A percentile compares a stretch with the other conserved stretches of the same genome.
These are phyloP conservation scores for Mungos mungo DNA, from an alignment of 2,113 vertebrate species.

Conservation along the genomic window DNA sequence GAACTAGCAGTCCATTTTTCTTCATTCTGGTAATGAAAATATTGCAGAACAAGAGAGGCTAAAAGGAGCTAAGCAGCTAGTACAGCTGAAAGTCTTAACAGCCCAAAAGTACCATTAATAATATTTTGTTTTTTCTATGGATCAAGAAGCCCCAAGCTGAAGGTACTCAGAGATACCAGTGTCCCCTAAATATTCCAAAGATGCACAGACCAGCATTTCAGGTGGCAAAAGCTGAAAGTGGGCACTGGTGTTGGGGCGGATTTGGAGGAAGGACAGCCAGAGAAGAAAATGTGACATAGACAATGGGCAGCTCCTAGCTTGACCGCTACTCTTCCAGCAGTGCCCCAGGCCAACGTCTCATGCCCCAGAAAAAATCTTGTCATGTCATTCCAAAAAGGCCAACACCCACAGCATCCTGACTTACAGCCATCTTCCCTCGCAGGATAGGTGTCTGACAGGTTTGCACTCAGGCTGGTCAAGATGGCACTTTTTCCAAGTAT, in stretches of 20 bases:
- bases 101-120: not conserved
- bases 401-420: not conserved
- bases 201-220: not conserved
- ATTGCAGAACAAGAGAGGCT: not conserved
- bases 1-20: constrained; percentile 40
- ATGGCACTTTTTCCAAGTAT: not conserved
- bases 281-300: not conserved
- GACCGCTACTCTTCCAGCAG: not conserved
- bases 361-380: not conserved
- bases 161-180: not conserved
- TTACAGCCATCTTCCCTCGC: not conserved
- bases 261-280: not conserved
- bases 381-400: not conserved
- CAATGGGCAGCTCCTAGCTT: not conserved
- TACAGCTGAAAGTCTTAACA: not conserved
- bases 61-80: not conserved
- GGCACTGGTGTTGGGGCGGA: not conserved
- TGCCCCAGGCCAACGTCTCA: not conserved
- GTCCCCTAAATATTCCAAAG: not conserved
- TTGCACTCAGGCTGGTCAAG: not conserved
- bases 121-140: not conserved
- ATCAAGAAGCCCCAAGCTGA: not conserved
- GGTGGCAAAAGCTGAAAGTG: accelerated
- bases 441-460: not conserved
- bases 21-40: not conserved